Base-by-base conservation (phyloP, 2,797 vertebrate species). In the Labroides dimidiatus region DNA sequence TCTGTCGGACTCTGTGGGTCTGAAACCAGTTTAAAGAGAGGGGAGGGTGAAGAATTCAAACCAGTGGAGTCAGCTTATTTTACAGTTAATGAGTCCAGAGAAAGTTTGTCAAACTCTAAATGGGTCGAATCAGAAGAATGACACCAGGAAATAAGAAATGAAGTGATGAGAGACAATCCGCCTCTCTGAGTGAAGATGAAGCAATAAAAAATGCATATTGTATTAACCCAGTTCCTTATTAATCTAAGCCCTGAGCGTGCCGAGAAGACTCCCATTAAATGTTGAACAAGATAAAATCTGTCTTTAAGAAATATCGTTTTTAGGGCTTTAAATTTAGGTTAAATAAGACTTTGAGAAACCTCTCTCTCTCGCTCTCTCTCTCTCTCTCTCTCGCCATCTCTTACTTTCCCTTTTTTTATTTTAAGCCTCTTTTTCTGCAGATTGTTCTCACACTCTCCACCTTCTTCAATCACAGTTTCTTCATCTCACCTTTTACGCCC, bases 161-260 rank as follows among this genome's bases (percentile, higher is more conserved):
- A 78, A 57, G 52, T 23, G 33, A 10, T 10, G 0, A 27, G 77
- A 59, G 70, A 77, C 75, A 30, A 54, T 64, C 23, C 39, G 56
- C 44, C 55, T 69, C 72, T 83, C 72, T 4, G 78, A 81, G 78
- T 68, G 55, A 68, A 60, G 80, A 82, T 45, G 71, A 49, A 21
- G 68, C 65, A 73, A 69, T 82, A 39, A 80, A 77, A 81, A 56
- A 83, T 74, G 72, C 73, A 80, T 61, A 70, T 77, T 64, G 72
- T 72, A 77, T 80, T 83, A 89, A 84, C 71, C 78, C 76, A 64
- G 60, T 76, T 80, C 57, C 65, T 69, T 52, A 24, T 80, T 90
- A 82, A 85, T 84, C 69, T 72, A 0, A 84, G 83, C 78, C 78
- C 2, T 56, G 64, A 85, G 86, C 69, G 10, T 14, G 44, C 48